A percentile compares a stretch with the other conserved stretches of the same genome.
phyloP scores from a whole-genome alignment of 1,140 invertebrate species.

The Brachionus angularis region DNA sequence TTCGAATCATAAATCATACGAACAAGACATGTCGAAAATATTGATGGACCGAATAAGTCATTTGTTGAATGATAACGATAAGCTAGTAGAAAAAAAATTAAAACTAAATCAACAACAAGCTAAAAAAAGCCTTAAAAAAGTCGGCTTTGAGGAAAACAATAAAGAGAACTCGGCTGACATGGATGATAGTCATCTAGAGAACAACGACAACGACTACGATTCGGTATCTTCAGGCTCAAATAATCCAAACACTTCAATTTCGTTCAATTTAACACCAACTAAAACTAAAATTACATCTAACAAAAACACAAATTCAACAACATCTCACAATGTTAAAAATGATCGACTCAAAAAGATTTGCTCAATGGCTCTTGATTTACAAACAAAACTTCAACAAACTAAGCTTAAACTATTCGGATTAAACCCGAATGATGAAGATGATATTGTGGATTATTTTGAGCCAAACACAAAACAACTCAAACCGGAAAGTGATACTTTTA shows the following conservation, averaged over 20 bases:
- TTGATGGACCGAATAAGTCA: slow-evolving; percentile 38
- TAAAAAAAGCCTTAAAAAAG: not conserved
- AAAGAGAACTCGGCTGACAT: not conserved
- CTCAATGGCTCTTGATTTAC: slow-evolving; percentile 40
- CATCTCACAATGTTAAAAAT: slow-evolving; percentile 6
- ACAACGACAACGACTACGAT: slow-evolving; percentile 2
- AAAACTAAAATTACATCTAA: not conserved
- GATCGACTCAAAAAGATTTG: slow-evolving; percentile 38
- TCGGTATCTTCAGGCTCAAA: not conserved
- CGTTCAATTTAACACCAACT: not conserved
- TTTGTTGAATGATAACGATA: slow-evolving; percentile 37
- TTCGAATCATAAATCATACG: not conserved
- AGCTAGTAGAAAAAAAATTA: slow-evolving; percentile 12
- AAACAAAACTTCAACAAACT: slow-evolving; percentile 34
- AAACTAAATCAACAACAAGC: slow-evolving; percentile 8
- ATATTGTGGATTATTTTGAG: slow-evolving; percentile 11
- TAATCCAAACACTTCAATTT: not conserved
- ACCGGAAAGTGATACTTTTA: not conserved
- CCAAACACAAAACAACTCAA: no score
- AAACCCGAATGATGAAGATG: slow-evolving; percentile 28
- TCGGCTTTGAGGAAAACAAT: not conserved
- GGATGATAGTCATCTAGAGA: no score
- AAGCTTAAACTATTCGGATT: slow-evolving; percentile 37
- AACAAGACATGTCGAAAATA: slow-evolving; percentile 39
- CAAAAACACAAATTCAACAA: no score